These are phyloP conservation scores for Penaeus indicus DNA, from an alignment of 1,140 invertebrate genomes.

Conservation along the genomic window DNA sequence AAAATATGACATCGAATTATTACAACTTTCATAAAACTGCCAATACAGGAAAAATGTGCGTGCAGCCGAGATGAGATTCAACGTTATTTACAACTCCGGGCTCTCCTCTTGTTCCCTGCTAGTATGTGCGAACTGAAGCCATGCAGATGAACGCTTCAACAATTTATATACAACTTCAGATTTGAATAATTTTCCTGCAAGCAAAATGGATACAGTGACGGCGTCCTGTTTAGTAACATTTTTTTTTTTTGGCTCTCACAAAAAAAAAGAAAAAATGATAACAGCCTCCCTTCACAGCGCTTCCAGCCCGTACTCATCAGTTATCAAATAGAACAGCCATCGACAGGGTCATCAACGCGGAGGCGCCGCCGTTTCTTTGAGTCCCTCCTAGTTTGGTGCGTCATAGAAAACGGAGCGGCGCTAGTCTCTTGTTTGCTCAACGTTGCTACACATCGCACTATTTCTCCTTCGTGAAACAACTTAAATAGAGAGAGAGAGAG, in stretches of 20 bases:
- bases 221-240: too few species aligned
- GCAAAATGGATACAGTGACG: too few species aligned
- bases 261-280: too few species aligned
- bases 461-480: too few species aligned
- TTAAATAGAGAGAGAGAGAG: too few species aligned
- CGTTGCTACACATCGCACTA: conserved; percentile 11
- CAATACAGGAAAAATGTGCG: conserved; percentile 33
- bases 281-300: too few species aligned
- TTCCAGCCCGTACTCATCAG: not conserved
- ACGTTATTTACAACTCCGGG: not conserved
- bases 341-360: not conserved
- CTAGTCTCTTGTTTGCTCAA: conserved; percentile 46
- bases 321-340: not conserved
- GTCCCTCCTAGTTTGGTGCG: conserved; percentile 24
- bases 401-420: conserved; percentile 36
- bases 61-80: not conserved
- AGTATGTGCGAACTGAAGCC: not conserved
- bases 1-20: conserved; percentile 31
- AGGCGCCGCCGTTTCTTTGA: conserved; percentile 12
- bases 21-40: conserved; percentile 41
- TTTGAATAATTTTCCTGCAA: too few species aligned
- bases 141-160: too few species aligned
- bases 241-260: too few species aligned
- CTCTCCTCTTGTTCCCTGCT: conserved; percentile 3
- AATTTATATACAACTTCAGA: too few species aligned